These are phyloP conservation scores for Etheostoma spectabile DNA, from an alignment of 2,113 vertebrate species.

Conservation along the genomic window DNA sequence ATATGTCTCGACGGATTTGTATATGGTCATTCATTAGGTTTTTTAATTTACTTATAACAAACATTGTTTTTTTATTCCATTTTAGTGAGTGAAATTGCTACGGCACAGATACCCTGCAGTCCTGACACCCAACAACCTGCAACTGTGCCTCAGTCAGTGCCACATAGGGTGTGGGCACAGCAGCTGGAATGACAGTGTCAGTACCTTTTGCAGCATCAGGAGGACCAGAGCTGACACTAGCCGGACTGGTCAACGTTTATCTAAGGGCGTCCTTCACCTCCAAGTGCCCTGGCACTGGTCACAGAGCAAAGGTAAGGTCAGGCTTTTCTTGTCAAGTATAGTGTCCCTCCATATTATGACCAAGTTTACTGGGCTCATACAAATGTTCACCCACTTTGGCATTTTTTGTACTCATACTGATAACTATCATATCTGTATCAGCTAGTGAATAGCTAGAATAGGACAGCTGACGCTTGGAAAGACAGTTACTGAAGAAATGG, in stretches of 20 bases:
- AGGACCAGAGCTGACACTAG: conserved; percentile 21
- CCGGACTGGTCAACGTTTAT: conserved; percentile 63
- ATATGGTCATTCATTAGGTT: background rate
- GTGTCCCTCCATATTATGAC: background rate
- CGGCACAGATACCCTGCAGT: conserved; percentile 9
- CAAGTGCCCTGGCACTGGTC: conserved; percentile 48
- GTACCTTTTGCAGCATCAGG: conserved; percentile 21
- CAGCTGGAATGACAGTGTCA: conserved; percentile 26
- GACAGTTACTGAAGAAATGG: background rate
- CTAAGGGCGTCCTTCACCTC: conserved; percentile 46
- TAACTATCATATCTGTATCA: background rate
- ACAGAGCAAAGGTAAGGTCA: conserved; percentile 73
- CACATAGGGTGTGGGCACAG: conserved; percentile 5
- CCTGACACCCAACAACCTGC: conserved; percentile 18
- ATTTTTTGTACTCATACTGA: background rate
- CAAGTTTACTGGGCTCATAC: background rate
- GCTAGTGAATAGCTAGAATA: background rate
- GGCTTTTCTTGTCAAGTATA: background rate
- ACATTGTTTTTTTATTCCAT: background rate
- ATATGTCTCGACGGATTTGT: no score
- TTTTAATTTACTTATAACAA: background rate
- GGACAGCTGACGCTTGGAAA: background rate
- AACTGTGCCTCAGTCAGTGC: conserved; percentile 1
- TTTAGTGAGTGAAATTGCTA: conserved; percentile 33
- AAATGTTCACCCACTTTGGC: background rate